Evolutionary conservation across 2,888 invertebrate genomes (phyloP).

Genomic region (Nemotelus nigrinus): DNA sequence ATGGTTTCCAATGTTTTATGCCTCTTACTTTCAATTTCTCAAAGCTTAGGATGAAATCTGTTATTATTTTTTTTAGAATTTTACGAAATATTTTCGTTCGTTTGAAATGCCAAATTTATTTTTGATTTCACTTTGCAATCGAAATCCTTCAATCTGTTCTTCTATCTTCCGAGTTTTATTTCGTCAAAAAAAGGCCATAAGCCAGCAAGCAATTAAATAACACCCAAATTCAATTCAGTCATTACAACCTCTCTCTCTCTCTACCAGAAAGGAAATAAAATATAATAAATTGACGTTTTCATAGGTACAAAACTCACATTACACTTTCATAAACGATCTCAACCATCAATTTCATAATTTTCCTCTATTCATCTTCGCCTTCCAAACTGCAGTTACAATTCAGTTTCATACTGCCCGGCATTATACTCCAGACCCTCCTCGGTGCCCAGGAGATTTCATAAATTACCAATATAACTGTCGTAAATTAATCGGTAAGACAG

Average conservation of each 20-base stretch:
- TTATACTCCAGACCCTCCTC: background rate
- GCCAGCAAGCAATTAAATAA: conserved; percentile 26
- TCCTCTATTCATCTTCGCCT: background rate
- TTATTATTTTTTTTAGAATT: too few relatives aligned
- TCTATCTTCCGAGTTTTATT: too few relatives aligned
- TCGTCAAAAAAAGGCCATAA: background rate
- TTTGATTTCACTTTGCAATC: too few relatives aligned
- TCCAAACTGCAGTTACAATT: background rate
- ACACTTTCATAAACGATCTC: background rate
- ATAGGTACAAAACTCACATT: background rate
- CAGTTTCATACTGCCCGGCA: too few relatives aligned
- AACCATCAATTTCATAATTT: conserved; percentile 20
- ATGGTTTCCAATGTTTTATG: too few relatives aligned
- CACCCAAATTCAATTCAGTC: conserved; percentile 20
- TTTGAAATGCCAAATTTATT: too few relatives aligned
- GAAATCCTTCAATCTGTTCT: too few relatives aligned
- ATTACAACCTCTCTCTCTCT: background rate
- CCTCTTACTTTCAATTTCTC: too few relatives aligned
- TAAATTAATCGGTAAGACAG: conserved; percentile 40
- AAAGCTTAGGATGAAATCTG: too few relatives aligned
- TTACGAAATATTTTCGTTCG: too few relatives aligned
- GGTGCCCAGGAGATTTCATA: conserved; percentile 39
- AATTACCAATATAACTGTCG: conserved; percentile 36
- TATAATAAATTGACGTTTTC: conserved; percentile 33
- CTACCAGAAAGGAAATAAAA: conserved; percentile 22